A percentile compares a stretch with the other conserved stretches of the same genome.
phyloP scores from a whole-genome alignment of 2,888 invertebrate species.

The Apamea monoglypha region DNA sequence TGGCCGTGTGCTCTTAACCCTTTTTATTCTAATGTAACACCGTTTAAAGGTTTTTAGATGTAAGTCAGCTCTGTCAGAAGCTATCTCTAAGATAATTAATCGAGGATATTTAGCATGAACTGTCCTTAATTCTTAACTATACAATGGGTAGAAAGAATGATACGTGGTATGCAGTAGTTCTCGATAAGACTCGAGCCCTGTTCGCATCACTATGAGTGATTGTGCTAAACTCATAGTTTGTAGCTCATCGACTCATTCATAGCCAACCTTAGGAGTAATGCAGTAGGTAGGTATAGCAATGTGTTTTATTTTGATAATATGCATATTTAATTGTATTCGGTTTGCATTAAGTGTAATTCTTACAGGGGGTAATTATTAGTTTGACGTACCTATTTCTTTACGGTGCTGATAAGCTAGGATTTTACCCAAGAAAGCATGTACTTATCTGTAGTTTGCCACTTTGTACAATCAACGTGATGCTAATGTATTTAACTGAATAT shows the following conservation, averaged over 20 bases:
- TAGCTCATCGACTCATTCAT: constrained; percentile 84
- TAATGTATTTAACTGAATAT: constrained; percentile 34
- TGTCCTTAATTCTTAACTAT: constrained; percentile 47
- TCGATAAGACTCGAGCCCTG: constrained; percentile 75
- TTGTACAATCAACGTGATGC: constrained; percentile 41
- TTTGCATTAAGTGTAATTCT: constrained; percentile 72
- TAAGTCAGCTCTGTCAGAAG: constrained; percentile 11
- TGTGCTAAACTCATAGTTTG: constrained; percentile 90
- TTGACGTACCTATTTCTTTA: constrained; percentile 56
- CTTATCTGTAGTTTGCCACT: constrained; percentile 48
- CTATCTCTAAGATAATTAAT: constrained; percentile 2
- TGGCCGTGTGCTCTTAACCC: constrained; percentile 10
- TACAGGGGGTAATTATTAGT: constrained; percentile 71
- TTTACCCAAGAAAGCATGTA: constrained; percentile 50
- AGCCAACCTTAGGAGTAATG: constrained; percentile 79
- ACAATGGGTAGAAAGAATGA: constrained; percentile 34
- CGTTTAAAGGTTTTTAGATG: constrained; percentile 2
- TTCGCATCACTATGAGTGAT: constrained; percentile 89
- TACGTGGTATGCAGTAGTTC: constrained; percentile 63
- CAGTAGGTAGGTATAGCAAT: constrained; percentile 69
- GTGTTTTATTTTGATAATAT: constrained; percentile 74
- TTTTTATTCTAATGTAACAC: constrained; percentile 23
- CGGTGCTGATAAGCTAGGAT: constrained; percentile 55
- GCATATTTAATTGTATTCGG: constrained; percentile 65
- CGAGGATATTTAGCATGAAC: constrained; percentile 3